Evolutionary conservation across 1,140 invertebrate species (phyloP), one percentile per base, ranked within the genome.

Genomic region (Drosophila sucinea): DNA sequence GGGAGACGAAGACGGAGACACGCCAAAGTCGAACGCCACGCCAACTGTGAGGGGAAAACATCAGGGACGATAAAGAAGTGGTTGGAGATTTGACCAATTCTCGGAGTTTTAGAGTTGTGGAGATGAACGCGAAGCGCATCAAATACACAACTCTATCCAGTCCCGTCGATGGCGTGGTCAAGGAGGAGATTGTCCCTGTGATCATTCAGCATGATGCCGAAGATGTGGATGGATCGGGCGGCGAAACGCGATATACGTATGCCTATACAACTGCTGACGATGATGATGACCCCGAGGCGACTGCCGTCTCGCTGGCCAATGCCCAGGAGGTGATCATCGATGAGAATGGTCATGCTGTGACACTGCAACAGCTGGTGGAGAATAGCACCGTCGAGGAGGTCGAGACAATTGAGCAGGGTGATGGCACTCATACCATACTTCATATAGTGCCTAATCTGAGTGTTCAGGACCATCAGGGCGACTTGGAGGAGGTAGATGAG

Each of bases 371-470:
- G 25, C 38, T 90, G 58, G 90, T 91, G 2, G 90, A 91, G 57
- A 90, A 85, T 35, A 82, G 77, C 75, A 79, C 90, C 10, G 90
- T 91, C 2, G 90, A 91, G 58, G 90, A 91, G 61, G 86, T 90
- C 17, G 90, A 91, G 57, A 77, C 86, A 0, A 90, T 91, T 23
- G 90, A 91, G n/a, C 81, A 91, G 55, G 77, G 73, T 38, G 90
- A 91, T n/a, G 90, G 90, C n/a, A 89, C 90, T 11, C 90, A 91
- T 25, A 91, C 90, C 41, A 91, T 91, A 23, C 40, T 91, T 1
- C 90, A 81, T 25, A 91, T 91, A 30, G 83, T 91, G 23, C 90
- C 85, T 25, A 78, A 62, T n/a, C 32, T 84, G 33, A 77, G 40
- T 0, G 40, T 66, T 8, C 70, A 73, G 0, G 58, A 73, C 0